Evolutionary conservation across 2,888 invertebrate genomes (phyloP).

Genomic region (Eugnorisma glareosa): DNA sequence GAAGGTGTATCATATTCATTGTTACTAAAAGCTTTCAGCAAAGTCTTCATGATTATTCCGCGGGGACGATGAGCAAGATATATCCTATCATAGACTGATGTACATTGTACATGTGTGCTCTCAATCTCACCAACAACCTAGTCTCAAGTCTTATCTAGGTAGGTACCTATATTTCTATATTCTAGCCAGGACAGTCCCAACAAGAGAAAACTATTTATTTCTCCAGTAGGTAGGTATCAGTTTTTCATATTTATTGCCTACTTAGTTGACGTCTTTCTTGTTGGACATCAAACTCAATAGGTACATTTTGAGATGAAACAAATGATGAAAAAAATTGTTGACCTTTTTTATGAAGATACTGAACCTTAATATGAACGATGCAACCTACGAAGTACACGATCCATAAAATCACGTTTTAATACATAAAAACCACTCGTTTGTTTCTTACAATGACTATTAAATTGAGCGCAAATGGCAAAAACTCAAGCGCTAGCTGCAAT

Average conservation of each 20-base stretch:
- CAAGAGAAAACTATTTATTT: not conserved
- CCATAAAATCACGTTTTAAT: slow-evolving; percentile 57
- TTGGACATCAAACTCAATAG: not conserved
- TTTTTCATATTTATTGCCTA: not conserved
- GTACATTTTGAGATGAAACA: not conserved
- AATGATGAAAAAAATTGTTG: not conserved
- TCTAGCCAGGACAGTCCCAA: no score
- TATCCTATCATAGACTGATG: not conserved
- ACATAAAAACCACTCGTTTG: slow-evolving; percentile 58
- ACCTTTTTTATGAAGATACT: not conserved
- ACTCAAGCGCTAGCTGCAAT: slow-evolving; percentile 44
- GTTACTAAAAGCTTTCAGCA: not conserved
- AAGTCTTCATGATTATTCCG: not conserved
- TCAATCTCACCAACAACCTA: no score
- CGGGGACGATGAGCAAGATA: not conserved
- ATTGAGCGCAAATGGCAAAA: slow-evolving; percentile 61
- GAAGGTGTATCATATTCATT: not conserved
- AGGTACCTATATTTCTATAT: no score
- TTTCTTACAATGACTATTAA: slow-evolving; percentile 62
- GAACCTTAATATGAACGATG: not conserved
- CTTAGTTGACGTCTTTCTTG: not conserved
- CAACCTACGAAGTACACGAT: slow-evolving; percentile 25
- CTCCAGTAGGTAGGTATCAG: not conserved
- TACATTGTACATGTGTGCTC: no score
- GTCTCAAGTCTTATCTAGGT: no score